phyloP scores from a whole-genome alignment of 1,140 invertebrate species.

The Parasteatoda tepidariorum region DNA sequence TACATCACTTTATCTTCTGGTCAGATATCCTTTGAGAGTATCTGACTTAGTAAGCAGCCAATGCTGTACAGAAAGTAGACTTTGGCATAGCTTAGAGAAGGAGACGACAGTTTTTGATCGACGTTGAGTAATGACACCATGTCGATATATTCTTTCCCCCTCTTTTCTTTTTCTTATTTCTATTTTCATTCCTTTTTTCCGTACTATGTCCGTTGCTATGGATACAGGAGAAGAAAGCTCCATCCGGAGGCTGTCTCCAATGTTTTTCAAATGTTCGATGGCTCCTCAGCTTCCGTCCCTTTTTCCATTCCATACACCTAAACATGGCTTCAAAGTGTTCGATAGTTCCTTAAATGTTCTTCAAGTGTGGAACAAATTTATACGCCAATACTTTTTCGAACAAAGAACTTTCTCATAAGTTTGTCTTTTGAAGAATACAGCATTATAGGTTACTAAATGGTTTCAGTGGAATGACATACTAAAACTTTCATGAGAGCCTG shows the following conservation, averaged over 20 bases:
- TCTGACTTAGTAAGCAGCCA: constrained; percentile 57
- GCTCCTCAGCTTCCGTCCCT: neutral
- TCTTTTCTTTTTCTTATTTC: constrained; percentile 26
- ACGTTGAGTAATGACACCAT: constrained; percentile 57
- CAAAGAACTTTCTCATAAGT: too few relatives aligned
- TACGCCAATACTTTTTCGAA: too few relatives aligned
- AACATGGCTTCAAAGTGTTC: neutral
- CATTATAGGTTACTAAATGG: too few relatives aligned
- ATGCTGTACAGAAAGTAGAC: constrained; percentile 48
- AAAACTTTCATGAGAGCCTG: too few relatives aligned
- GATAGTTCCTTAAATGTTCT: neutral
- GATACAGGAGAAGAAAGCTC: constrained; percentile 47
- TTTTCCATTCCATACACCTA: neutral
- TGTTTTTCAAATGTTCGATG: constrained; percentile 32
- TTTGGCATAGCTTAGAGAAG: constrained; percentile 54
- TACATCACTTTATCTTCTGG: constrained; percentile 55
- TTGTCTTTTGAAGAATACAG: too few relatives aligned
- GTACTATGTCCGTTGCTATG: constrained; percentile 47
- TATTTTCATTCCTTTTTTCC: constrained; percentile 38
- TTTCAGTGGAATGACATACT: too few relatives aligned
- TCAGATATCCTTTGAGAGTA: constrained; percentile 53
- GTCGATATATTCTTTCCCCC: constrained; percentile 55
- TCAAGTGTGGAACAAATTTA: neutral
- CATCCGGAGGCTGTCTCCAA: constrained; percentile 18
- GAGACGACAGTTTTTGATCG: constrained; percentile 60